phyloP scores from a whole-genome alignment of 2,888 invertebrate genomes.

The Zonitis immaculata region DNA sequence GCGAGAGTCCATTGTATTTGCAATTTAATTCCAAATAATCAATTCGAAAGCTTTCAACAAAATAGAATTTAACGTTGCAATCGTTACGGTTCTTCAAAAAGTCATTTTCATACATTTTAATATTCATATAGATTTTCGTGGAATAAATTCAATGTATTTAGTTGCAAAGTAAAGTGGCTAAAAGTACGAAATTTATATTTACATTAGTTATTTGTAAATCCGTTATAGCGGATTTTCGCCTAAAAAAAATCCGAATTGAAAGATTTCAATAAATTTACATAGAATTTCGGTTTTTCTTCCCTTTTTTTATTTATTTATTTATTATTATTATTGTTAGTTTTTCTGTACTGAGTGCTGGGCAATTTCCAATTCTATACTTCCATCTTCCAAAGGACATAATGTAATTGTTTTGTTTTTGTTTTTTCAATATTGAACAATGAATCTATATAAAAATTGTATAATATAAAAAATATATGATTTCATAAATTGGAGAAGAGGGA shows the following conservation, averaged over 20 bases:
- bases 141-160: constrained; percentile 29
- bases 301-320: too few relatives aligned
- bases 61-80: too few relatives aligned
- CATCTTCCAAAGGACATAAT: constrained; percentile 25
- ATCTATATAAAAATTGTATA: constrained; percentile 1
- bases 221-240: constrained; percentile 22
- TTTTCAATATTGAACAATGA: too few relatives aligned
- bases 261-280: constrained; percentile 44
- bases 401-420: constrained; percentile 26
- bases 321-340: too few relatives aligned
- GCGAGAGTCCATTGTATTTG: background rate
- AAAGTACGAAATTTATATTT: constrained; percentile 40
- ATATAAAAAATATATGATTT: constrained; percentile 6
- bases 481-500: background rate
- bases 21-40: constrained; percentile 19
- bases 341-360: constrained; percentile 18
- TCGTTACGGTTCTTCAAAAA: too few relatives aligned
- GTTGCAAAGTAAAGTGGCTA: constrained; percentile 21
- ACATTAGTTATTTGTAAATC: constrained; percentile 41
- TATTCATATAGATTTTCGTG: constrained; percentile 29
- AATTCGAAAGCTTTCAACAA: constrained; percentile 5
- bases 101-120: constrained; percentile 23
- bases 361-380: constrained; percentile 24
- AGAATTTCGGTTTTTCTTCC: constrained; percentile 30
- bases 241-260: constrained; percentile 27